Evolutionary conservation across 2,113 vertebrate genomes (phyloP), one percentile per base, ranked within the genome.

Genomic region (Cichladusa arquata): DNA sequence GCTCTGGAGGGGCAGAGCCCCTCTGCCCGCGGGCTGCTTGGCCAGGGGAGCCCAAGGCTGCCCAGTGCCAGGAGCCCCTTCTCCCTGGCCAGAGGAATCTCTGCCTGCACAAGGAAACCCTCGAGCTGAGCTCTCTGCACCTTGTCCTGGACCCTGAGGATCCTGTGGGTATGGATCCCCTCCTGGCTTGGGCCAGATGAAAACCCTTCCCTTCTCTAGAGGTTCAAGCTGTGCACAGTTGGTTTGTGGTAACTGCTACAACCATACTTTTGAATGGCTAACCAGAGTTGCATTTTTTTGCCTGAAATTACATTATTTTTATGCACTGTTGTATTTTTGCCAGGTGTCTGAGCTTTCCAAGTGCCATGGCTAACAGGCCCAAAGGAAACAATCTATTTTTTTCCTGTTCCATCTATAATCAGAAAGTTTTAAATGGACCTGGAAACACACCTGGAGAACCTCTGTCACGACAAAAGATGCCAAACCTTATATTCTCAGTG

Each of bases 61-160:
- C 18, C 61, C 40, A 2, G 36, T 2, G 33, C 62, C 78, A 25
- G 26, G 13, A 48, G 20, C 20, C 18, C 34, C 56, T 53, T 20
- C 5, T 3, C 24, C 69, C 33, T 8, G 7, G 14, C 8, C 16
- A 0, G 38, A 17, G 54, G 22, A 29, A 25, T 13, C 64, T 11
- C 45, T 45, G 44, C 38, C 26, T 9, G 62, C 48, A 6, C 7
- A 3, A 33, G 54, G 54, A 86, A 34, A 24, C 7, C 33, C 73
- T 69, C 4, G 0, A 3, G 53, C 29, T 34, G 31, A 38, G 76
- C 7, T 33, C 42, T 54, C 26, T 51, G n/a, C 69, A n/a, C 3
- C 0, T 2, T 44, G 51, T n/a, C 15, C 50, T 47, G 50, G 31
- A 61, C 66, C 53, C 54, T 0, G 0, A 48, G 48, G 36, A 48